Percentiles rank a stretch among this genome's conserved stretches.
Conservation (phyloP, 1,140 invertebrate species). For the Apis florea region DNA sequence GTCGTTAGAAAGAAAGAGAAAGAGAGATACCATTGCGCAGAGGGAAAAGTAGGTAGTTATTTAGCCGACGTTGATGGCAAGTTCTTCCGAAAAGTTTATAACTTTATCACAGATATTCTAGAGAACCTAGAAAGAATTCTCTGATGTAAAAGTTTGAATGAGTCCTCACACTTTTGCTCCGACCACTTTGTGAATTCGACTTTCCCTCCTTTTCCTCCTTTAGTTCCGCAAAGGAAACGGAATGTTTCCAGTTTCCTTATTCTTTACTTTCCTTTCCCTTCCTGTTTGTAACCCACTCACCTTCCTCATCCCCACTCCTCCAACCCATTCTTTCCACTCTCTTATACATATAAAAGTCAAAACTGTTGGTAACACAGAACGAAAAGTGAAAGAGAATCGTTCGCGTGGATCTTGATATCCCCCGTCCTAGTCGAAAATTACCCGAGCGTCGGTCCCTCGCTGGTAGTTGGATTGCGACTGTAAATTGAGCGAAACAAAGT, state of each 20-base stretch:
- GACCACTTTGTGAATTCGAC: conserved; percentile 55
- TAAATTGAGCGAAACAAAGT: conserved; percentile 56
- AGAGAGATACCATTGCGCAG: background rate
- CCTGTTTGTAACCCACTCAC: background rate
- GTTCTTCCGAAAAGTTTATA: conserved; percentile 65
- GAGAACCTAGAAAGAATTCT: conserved; percentile 62
- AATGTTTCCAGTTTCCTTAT: conserved; percentile 3
- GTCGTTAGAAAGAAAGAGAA: conserved; percentile 20
- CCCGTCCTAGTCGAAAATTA: conserved; percentile 52
- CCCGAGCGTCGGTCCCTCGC: conserved; percentile 8
- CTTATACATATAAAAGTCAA: conserved; percentile 38
- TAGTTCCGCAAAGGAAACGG: conserved; percentile 18
- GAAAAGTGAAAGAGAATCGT: conserved; percentile 40
- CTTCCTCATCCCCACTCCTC: background rate
- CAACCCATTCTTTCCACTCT: conserved; percentile 15
- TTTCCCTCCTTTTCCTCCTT: conserved; percentile 43
- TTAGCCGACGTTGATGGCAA: conserved; percentile 46
- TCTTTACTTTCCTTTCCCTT: background rate
- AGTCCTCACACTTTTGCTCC: conserved; percentile 38
- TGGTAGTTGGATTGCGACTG: conserved; percentile 21
- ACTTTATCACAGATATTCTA: conserved; percentile 69
- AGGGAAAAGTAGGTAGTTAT: conserved; percentile 61
- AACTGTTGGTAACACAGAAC: conserved; percentile 28
- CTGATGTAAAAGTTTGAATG: conserved; percentile 70
- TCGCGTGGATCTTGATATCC: conserved; percentile 59